Base-by-base conservation (phyloP, 2,888 invertebrate genomes). In the Endomychus coccineus region DNA sequence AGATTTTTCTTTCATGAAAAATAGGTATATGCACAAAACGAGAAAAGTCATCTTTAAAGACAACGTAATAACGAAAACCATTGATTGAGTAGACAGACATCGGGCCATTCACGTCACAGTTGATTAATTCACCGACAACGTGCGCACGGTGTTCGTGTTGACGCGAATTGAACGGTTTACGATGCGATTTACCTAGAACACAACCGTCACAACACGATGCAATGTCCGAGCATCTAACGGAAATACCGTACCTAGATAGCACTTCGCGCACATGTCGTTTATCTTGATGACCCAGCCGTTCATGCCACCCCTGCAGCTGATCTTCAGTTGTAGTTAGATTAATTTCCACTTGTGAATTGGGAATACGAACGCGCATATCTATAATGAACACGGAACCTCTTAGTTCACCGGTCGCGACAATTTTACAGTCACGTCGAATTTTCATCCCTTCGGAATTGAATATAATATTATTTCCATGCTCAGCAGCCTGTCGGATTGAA, bases 211-310 rank as follows among this genome's bases (percentile, higher is more conserved):
- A 39, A 19, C 28, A 34, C 16, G 46, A 36, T 17, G 41, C 10
- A 22, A 47, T 45, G 16, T 50, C 46, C 6, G 40, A 44, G 15
- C 33, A 38, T 33, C 42, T 45, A 5, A 41, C 40, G 10, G 39
- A 14, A 27, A 48, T 42, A 31, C 43, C 46, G 29, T 35, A 13
- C n/a, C 44, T 43, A 24, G 43, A 42, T 6, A 50, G 22, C 27
- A 48, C 45, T 12, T 45, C 36, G 16, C 48, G 45, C 35, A 48
- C 51, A 34, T 50, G 49, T 12, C 49, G 41, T 38, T 50, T 50
- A 16, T 49, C 44, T 33, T 48, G 48, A 37, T 50, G 46, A 14
- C 47, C 47, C 1, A 49, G 34, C 12, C 44, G 32, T 27, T 48
- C 48, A 14, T 50, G 48, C 45, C 46, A 50, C 21, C 43, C 45